Percentiles rank a stretch among this genome's conserved stretches.
These are phyloP conservation scores for Typhlichthys eigenmanni DNA, from an alignment of 2,797 vertebrate species.

Conservation along the genomic window DNA sequence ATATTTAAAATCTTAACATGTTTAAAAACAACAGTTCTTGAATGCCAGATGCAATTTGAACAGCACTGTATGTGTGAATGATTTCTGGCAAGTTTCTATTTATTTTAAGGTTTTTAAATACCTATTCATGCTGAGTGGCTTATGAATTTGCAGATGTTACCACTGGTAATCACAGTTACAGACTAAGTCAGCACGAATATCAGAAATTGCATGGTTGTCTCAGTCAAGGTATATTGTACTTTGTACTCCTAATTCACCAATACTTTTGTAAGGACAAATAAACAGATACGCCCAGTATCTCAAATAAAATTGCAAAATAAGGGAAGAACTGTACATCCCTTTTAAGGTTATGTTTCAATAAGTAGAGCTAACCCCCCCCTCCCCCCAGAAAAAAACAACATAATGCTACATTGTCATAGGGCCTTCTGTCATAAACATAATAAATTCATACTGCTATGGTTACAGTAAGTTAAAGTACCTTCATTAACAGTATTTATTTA, in stretches of 20 bases:
- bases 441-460: slow-evolving; percentile 14
- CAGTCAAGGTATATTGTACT: neutral
- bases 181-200: slow-evolving; percentile 33
- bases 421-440: slow-evolving; percentile 24
- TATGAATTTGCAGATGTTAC: slow-evolving; percentile 45
- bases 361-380: slow-evolving; percentile 20
- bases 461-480: slow-evolving; percentile 2
- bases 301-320: slow-evolving; percentile 53
- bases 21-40: slow-evolving; percentile 33
- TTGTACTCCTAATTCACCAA: slow-evolving; percentile 29
- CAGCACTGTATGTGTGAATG: slow-evolving; percentile 5
- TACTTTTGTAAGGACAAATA: slow-evolving; percentile 29
- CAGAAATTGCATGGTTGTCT: slow-evolving; percentile 27
- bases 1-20: slow-evolving; percentile 63
- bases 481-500: slow-evolving; percentile 2
- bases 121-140: slow-evolving; percentile 50
- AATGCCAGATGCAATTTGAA: slow-evolving; percentile 17
- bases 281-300: slow-evolving; percentile 40
- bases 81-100: slow-evolving; percentile 20
- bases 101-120: slow-evolving; percentile 65
- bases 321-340: slow-evolving; percentile 13
- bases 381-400: slow-evolving; percentile 22
- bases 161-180: slow-evolving; percentile 53
- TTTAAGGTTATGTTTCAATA: slow-evolving; percentile 21
- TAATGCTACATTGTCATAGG: slow-evolving; percentile 58